Evolutionary conservation across 1,140 invertebrate genomes (phyloP).

Genomic region (Drosophila willistoni): DNA sequence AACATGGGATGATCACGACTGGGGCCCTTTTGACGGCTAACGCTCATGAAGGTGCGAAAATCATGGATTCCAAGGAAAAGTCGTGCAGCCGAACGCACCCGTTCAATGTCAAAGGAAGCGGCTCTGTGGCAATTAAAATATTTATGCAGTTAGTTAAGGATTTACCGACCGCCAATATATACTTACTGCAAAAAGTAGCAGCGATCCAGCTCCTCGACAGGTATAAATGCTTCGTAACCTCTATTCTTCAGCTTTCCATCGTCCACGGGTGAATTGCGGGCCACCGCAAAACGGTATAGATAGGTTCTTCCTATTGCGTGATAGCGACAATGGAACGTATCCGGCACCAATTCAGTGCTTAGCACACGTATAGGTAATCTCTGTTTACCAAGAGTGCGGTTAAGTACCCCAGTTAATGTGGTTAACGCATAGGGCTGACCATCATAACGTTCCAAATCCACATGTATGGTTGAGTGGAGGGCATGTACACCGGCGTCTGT

Average conservation of each 20-base stretch:
- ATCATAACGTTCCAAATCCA: conserved; percentile 85
- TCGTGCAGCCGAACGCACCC: conserved; percentile 84
- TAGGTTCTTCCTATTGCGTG: conserved; percentile 87
- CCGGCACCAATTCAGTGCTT: conserved; percentile 84
- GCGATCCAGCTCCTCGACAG: conserved; percentile 73
- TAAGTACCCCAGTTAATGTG: conserved; percentile 84
- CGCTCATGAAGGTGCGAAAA: conserved; percentile 87
- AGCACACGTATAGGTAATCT: conserved; percentile 85
- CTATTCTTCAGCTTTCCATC: conserved; percentile 46
- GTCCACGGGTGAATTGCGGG: conserved; percentile 61
- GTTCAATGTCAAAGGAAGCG: conserved; percentile 85
- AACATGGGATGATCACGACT: conserved; percentile 82
- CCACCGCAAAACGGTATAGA: conserved; percentile 86
- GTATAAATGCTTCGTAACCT: conserved; percentile 58
- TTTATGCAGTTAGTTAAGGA: neutral
- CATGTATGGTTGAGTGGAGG: conserved; percentile 86
- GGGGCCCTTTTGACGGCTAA: conserved; percentile 80
- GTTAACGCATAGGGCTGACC: conserved; percentile 83
- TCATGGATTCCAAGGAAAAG: conserved; percentile 87
- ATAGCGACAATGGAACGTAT: conserved; percentile 86
- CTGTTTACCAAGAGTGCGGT: conserved; percentile 85
- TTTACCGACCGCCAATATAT: no score
- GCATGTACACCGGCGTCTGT: conserved; percentile 91
- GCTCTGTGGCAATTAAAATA: conserved; percentile 80
- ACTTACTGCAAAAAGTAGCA: conserved; percentile 76